These are phyloP conservation scores for Labia minor DNA, from an alignment of 2,888 invertebrate species.

Conservation along the genomic window DNA sequence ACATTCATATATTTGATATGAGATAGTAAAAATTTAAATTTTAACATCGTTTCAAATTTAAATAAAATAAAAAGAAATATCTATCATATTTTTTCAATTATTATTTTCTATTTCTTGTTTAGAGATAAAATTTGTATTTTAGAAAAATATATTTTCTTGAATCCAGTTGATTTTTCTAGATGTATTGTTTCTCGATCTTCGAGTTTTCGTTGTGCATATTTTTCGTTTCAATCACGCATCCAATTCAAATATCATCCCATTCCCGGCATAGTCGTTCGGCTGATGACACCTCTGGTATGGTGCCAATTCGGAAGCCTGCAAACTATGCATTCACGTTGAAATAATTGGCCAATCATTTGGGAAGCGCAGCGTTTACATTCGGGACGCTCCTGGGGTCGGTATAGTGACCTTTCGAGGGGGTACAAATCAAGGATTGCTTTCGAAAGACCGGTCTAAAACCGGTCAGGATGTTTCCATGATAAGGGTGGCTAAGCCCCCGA, in stretches of 20 bases:
- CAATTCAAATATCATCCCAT: background rate
- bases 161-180: no score
- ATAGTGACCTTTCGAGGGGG: no score
- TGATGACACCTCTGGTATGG: constrained; percentile 8
- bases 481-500: no score
- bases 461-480: background rate
- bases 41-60: no score
- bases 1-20: no score
- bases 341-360: constrained; percentile 13
- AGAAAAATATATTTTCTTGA: no score
- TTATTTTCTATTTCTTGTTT: background rate
- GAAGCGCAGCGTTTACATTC: background rate
- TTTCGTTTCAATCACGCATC: background rate
- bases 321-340: constrained; percentile 6
- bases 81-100: no score
- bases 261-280: background rate
- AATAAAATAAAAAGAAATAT: no score
- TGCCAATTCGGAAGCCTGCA: background rate
- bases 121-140: no score
- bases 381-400: background rate
- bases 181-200: constrained; percentile 3
- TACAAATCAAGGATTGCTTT: no score
- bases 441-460: background rate
- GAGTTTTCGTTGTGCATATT: background rate
- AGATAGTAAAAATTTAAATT: no score